Conservation (phyloP, 2,888 invertebrate species). For the Monopis laevigella region DNA sequence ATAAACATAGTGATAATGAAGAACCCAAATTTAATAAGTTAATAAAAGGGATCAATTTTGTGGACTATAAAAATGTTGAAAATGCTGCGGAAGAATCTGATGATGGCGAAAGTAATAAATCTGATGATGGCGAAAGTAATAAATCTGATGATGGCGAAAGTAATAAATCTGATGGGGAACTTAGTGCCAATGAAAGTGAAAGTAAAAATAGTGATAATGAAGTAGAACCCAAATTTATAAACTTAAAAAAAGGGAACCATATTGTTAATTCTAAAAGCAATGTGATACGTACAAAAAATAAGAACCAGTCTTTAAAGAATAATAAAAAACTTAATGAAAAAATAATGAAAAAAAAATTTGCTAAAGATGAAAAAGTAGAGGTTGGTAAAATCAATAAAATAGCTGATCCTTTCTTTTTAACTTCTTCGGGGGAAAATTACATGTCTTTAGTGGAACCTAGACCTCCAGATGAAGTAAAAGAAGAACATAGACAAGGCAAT, state of each 20-base stretch:
- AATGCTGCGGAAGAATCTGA: slow-evolving; percentile 9
- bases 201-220: slow-evolving; percentile 16
- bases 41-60: background rate
- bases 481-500: slow-evolving; percentile 47
- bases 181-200: slow-evolving; percentile 12
- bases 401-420: slow-evolving; percentile 58
- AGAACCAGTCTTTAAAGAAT: background rate
- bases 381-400: slow-evolving; percentile 31
- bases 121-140: slow-evolving; percentile 19
- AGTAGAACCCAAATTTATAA: slow-evolving; percentile 10
- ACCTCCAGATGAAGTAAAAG: slow-evolving; percentile 53
- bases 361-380: slow-evolving; percentile 21
- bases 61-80: background rate
- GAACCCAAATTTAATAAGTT: background rate
- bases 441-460: slow-evolving; percentile 53
- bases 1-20: slow-evolving; percentile 14
- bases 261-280: background rate
- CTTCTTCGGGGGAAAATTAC: slow-evolving; percentile 50
- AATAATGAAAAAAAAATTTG: background rate
- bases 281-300: background rate
- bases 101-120: slow-evolving; percentile 15
- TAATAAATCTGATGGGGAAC: slow-evolving; percentile 12
- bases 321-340: background rate
- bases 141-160: slow-evolving; percentile 17
- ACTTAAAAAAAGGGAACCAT: slow-evolving; percentile 12